phyloP scores from a whole-genome alignment of 2,113 vertebrate species.

The Argyrosomus japonicus region DNA sequence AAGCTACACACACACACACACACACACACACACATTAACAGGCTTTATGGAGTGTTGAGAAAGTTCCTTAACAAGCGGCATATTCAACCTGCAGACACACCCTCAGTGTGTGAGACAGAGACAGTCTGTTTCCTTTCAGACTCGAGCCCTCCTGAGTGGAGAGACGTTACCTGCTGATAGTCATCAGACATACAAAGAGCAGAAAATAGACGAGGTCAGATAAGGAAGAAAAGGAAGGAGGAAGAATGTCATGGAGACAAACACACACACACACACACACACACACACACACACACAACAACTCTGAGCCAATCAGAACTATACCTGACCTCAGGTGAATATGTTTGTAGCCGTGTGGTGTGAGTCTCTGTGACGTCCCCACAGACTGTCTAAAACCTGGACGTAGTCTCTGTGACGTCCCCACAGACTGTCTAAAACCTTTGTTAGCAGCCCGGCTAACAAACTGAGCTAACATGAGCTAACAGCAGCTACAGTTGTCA shows the following conservation, averaged over 20 bases:
- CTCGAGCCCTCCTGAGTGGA: constrained; percentile 29
- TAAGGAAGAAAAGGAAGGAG: too few species aligned
- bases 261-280: neutral
- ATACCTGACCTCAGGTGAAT: too few species aligned
- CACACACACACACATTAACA: constrained; percentile 65
- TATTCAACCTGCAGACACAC: constrained; percentile 71
- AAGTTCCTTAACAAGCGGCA: constrained; percentile 60
- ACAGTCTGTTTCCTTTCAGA: constrained; percentile 63
- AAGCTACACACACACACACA: constrained; percentile 34
- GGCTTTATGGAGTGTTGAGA: constrained; percentile 74
- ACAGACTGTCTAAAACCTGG: too few species aligned
- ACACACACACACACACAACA: too few species aligned
- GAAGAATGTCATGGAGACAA: constrained; percentile 12
- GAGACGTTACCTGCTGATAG: constrained; percentile 65
- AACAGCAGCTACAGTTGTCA: too few species aligned
- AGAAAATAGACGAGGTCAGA: constrained; percentile 41
- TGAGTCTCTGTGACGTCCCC: too few species aligned
- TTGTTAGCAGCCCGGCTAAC: too few species aligned
- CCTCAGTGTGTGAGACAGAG: constrained; percentile 62
- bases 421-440: too few species aligned
- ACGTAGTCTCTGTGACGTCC: too few species aligned
- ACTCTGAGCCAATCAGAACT: too few species aligned
- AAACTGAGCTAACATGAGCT: too few species aligned
- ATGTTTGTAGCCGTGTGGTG: too few species aligned
- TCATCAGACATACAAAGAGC: constrained; percentile 45